Evolutionary conservation across 2,113 vertebrate species (phyloP).

Genomic region (Myotis davidii): DNA sequence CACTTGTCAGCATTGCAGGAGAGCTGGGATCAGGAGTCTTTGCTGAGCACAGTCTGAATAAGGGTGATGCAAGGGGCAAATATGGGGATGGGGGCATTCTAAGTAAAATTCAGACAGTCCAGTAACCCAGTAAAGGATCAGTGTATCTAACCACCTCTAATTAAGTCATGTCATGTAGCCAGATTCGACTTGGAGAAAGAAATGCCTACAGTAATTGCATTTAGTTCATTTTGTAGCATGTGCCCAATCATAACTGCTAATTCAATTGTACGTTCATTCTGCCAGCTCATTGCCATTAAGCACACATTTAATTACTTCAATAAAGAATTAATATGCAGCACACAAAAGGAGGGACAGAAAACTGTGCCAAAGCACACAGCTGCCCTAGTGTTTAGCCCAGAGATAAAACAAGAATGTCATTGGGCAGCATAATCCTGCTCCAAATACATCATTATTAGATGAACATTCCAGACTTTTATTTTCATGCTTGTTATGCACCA

Average conservation of each 20-base stretch:
- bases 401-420: slow-evolving; percentile 89
- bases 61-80: neutral
- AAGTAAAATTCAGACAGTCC: slow-evolving; percentile 64
- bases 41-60: neutral
- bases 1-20: neutral
- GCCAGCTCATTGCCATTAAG: slow-evolving; percentile 97
- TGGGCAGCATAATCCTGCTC: slow-evolving; percentile 87
- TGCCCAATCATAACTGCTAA: slow-evolving; percentile 96
- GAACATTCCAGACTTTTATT: slow-evolving; percentile 91
- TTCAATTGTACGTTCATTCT: slow-evolving; percentile 96
- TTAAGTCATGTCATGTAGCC: slow-evolving; percentile 95
- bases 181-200: slow-evolving; percentile 87
- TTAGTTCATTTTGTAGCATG: slow-evolving; percentile 97
- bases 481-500: slow-evolving; percentile 87
- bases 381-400: slow-evolving; percentile 89
- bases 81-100: accelerated
- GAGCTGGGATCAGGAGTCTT: neutral
- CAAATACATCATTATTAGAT: slow-evolving; percentile 94
- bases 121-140: slow-evolving; percentile 82
- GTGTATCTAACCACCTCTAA: slow-evolving; percentile 94
- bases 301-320: slow-evolving; percentile 98
- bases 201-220: slow-evolving; percentile 95
- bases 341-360: slow-evolving; percentile 90
- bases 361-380: slow-evolving; percentile 91
- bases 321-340: slow-evolving; percentile 99